Conservation (phyloP, 2,113 vertebrate genomes). For the Micronycteris hirsuta region DNA sequence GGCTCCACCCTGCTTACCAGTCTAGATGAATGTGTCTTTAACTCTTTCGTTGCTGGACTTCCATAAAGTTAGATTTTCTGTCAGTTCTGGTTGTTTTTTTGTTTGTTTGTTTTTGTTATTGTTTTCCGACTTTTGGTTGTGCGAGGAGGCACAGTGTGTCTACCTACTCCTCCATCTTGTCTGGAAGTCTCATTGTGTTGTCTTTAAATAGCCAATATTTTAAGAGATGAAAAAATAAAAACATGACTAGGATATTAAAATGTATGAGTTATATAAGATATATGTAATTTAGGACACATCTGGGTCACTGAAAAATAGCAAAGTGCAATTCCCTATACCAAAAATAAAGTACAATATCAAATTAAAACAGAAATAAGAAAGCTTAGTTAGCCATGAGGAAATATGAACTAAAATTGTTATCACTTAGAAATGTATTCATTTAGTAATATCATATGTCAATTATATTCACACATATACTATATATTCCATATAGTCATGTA, state of each 20-base stretch:
- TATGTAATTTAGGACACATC: background rate
- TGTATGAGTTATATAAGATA: background rate
- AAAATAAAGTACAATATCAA: background rate
- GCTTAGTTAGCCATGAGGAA: background rate
- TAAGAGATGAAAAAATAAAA: background rate
- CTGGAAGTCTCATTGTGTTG: too few relatives aligned
- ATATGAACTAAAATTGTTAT: background rate
- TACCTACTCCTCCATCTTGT: too few relatives aligned
- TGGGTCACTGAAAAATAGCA: background rate
- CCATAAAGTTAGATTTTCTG: too few relatives aligned
- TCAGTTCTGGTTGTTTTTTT: too few relatives aligned
- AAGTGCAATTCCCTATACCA: background rate
- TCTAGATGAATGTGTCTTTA: too few relatives aligned
- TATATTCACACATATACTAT: background rate
- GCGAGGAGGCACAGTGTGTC: too few relatives aligned
- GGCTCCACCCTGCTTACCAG: too few relatives aligned
- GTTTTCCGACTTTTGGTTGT: too few relatives aligned
- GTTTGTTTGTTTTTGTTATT: too few relatives aligned
- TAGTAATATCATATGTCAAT: background rate
- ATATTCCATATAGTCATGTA: background rate
- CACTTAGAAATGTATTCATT: background rate
- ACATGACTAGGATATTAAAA: background rate
- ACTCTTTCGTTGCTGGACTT: too few relatives aligned
- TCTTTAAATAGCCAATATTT: background rate
- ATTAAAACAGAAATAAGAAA: conserved; percentile 13